These are phyloP conservation scores for Vollenhovia emeryi DNA, from an alignment of 1,140 invertebrate species.

Conservation along the genomic window DNA sequence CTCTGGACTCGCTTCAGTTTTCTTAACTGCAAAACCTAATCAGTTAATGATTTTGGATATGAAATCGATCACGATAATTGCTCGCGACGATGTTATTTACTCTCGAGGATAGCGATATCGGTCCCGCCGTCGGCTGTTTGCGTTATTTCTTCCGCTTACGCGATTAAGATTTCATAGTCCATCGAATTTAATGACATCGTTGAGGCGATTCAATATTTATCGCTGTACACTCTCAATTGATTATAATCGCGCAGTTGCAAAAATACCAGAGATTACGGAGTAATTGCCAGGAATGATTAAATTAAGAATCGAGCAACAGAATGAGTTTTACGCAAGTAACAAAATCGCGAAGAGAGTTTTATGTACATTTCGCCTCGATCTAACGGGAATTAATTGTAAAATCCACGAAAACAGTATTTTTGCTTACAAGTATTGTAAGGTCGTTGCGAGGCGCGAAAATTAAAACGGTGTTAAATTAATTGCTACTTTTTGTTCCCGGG, in stretches of 20 bases:
- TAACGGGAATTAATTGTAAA: background rate
- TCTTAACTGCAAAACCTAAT: background rate
- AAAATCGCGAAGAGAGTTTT: background rate
- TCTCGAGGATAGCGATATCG: background rate
- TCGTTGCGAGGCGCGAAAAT: background rate
- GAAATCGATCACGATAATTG: conserved; percentile 11
- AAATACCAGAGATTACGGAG: background rate
- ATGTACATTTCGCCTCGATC: background rate
- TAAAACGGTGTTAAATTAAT: background rate
- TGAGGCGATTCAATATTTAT: conserved; percentile 21
- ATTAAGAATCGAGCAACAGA: background rate
- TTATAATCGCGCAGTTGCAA: background rate
- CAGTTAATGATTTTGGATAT: conserved; percentile 17
- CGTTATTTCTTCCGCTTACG: background rate
- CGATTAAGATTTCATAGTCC: conserved; percentile 43
- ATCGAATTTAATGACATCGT: conserved; percentile 21
- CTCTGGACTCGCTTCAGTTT: background rate
- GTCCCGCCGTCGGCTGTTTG: background rate
- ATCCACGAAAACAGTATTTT: background rate
- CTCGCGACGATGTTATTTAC: background rate
- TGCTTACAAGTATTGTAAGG: background rate
- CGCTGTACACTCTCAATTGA: background rate
- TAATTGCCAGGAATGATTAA: background rate
- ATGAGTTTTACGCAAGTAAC: background rate
- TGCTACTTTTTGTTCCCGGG: no score